Evolutionary conservation across 2,888 invertebrate species (phyloP).

Genomic region (Drepanosiphum platanoidis): DNA sequence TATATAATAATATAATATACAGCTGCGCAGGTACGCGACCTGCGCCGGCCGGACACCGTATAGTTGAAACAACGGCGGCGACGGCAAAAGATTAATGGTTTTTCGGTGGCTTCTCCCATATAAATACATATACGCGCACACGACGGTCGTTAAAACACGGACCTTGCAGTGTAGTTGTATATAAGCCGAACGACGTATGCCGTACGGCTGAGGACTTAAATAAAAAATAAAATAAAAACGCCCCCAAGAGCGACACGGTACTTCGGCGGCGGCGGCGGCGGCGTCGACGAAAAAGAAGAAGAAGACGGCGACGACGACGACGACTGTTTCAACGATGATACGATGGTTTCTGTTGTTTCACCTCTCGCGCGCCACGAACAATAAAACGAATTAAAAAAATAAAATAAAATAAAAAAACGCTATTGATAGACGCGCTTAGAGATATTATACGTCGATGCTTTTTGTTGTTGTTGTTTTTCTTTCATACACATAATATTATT

Average conservation of each 20-base stretch:
- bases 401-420: constrained; percentile 13
- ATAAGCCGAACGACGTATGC: constrained; percentile 4
- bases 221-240: constrained; percentile 6
- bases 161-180: not conserved
- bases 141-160: constrained; percentile 55
- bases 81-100: constrained; percentile 60
- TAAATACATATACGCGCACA: not conserved
- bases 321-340: constrained; percentile 40
- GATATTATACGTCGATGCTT: not conserved
- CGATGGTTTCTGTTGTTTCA: constrained; percentile 59
- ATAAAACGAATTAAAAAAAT: not conserved
- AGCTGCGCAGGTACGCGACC: constrained; percentile 19
- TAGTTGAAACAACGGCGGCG: constrained; percentile 55
- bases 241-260: constrained; percentile 36
- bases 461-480: not conserved
- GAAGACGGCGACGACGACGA: constrained; percentile 28
- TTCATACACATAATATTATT: not conserved
- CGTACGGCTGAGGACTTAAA: constrained; percentile 17
- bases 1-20: not conserved
- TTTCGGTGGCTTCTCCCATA: constrained; percentile 54
- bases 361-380: constrained; percentile 44
- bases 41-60: constrained; percentile 15
- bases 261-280: not conserved
- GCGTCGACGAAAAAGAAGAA: constrained; percentile 14
- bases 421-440: not conserved